These are phyloP conservation scores for Apodemia mormo DNA, from an alignment of 2,888 invertebrate genomes.

Conservation along the genomic window DNA sequence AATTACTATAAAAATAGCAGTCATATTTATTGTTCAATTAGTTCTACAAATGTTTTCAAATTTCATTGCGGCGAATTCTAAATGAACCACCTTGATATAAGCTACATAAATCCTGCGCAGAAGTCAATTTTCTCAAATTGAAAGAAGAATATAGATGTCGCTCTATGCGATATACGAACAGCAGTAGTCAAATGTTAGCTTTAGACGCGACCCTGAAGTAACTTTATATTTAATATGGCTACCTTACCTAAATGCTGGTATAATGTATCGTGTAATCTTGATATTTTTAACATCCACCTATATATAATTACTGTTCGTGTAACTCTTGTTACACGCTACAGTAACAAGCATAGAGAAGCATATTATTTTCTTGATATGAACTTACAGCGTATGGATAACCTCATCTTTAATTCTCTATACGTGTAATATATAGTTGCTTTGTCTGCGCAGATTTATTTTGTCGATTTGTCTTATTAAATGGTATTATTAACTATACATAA, in stretches of 20 bases:
- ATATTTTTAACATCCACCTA: too few species aligned
- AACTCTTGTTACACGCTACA: not conserved
- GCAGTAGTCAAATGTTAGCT: not conserved
- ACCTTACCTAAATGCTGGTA: not conserved
- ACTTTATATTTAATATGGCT: not conserved
- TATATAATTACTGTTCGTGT: not conserved
- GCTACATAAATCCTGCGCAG: not conserved
- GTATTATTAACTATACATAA: slow-evolving; percentile 45
- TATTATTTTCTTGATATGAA: too few species aligned
- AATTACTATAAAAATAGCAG: too few species aligned
- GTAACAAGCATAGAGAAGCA: not conserved
- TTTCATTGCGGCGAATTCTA: not conserved
- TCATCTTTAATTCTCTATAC: not conserved
- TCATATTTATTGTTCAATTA: too few species aligned
- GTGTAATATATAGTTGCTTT: not conserved
- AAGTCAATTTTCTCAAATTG: not conserved
- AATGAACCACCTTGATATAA: not conserved
- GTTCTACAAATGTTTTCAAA: not conserved
- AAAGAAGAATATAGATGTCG: not conserved
- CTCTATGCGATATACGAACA: not conserved
- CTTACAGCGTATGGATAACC: too few species aligned
- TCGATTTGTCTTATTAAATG: not conserved
- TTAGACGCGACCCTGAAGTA: not conserved
- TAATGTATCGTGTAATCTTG: not conserved
- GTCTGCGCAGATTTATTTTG: not conserved